A percentile compares a stretch with the other conserved stretches of the same genome.
These are phyloP conservation scores for Bombus balteatus DNA, from an alignment of 1,140 invertebrate genomes.

Conservation along the genomic window DNA sequence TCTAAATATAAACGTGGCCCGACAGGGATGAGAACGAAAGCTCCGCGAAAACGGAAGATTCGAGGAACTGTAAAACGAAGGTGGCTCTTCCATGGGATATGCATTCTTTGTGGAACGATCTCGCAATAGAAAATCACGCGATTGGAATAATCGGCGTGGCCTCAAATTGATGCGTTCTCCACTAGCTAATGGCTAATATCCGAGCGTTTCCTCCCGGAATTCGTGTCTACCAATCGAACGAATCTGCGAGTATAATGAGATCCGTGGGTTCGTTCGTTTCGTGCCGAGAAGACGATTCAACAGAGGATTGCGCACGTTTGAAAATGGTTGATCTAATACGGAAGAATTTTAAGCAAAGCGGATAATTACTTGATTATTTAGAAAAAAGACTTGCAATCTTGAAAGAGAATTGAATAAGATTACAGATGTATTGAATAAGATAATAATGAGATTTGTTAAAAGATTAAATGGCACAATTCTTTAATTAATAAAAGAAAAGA, in stretches of 20 bases:
- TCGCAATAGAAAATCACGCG: conserved; percentile 49
- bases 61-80: neutral
- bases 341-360: neutral
- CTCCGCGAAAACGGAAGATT: no score
- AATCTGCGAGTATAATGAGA: conserved; percentile 75
- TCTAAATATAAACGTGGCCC: neutral
- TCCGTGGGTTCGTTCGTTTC: conserved; percentile 64
- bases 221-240: conserved; percentile 70
- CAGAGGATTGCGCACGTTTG: neutral
- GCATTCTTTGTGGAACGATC: neutral
- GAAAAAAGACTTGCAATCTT: neutral
- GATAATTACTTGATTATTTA: neutral
- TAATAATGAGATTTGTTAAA: neutral
- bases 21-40: neutral
- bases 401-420: neutral
- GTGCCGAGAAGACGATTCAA: conserved; percentile 13
- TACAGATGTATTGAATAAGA: no score
- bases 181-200: conserved; percentile 70
- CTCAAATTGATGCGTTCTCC: conserved; percentile 62
- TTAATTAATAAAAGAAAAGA: neutral
- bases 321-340: neutral
- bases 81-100: neutral
- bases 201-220: conserved; percentile 59
- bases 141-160: conserved; percentile 53
- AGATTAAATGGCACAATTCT: neutral